Percentiles rank a stretch among this genome's conserved stretches.
Conservation (phyloP, 2,113 vertebrate genomes). For the Gulo gulo region DNA sequence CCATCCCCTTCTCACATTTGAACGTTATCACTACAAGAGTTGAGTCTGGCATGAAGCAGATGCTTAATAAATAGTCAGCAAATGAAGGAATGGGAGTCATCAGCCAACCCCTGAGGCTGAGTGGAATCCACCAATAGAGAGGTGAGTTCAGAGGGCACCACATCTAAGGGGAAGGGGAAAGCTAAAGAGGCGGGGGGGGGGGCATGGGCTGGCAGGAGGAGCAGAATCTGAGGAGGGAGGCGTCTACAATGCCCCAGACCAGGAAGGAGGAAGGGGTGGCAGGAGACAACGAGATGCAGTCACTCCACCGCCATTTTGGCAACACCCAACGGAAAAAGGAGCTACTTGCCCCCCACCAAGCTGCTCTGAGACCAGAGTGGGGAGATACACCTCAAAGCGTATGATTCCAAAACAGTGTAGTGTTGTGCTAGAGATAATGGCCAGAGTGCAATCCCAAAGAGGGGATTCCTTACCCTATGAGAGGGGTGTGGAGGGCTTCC, state of each 20-base stretch:
- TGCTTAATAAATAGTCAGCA: background rate
- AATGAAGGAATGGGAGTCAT: background rate
- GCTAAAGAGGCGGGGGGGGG: background rate
- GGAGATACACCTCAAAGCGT: background rate
- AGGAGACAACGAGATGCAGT: background rate
- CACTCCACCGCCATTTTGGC: background rate
- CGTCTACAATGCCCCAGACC: background rate
- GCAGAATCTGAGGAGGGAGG: background rate
- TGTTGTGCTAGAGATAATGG: background rate
- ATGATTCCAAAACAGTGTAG: background rate
- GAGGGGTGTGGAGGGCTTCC: background rate
- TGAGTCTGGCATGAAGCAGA: background rate
- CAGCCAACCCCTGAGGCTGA: background rate
- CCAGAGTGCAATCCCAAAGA: background rate
- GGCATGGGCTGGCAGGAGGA: background rate
- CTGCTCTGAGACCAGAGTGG: background rate
- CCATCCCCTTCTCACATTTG: background rate
- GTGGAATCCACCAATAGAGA: background rate
- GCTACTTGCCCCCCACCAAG: background rate
- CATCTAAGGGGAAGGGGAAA: background rate
- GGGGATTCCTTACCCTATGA: background rate
- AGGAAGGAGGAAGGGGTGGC: background rate
- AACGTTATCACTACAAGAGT: background rate
- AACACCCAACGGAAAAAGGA: background rate
- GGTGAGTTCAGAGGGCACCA: background rate